A percentile compares a stretch with the other conserved stretches of the same genome.
Conservation (phyloP, 2,113 vertebrate genomes). For the Vombatus ursinus region DNA sequence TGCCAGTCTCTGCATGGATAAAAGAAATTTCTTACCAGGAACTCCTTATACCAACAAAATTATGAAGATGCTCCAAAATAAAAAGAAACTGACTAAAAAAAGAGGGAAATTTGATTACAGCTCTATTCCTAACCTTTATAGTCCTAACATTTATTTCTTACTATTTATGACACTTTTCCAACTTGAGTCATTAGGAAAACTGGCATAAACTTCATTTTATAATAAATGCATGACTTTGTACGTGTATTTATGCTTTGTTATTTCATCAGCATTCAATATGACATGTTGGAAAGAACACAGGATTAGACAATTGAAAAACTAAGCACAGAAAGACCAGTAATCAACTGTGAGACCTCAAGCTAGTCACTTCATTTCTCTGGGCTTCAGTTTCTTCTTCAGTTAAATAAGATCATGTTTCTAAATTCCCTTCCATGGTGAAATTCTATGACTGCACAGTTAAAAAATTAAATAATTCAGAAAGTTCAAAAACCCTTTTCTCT, state of each 20-base stretch:
- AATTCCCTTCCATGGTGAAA: neutral
- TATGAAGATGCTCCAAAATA: too few species aligned
- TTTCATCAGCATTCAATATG: neutral
- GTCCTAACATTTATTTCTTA: constrained; percentile 17
- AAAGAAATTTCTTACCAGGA: too few species aligned
- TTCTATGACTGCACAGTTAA: neutral
- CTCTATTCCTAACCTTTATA: constrained; percentile 1
- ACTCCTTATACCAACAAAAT: too few species aligned
- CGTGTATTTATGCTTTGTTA: neutral
- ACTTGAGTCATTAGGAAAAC: neutral
- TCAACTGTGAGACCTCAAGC: too few species aligned
- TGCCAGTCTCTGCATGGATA: too few species aligned
- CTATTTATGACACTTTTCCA: constrained; percentile 63
- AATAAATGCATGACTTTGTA: neutral
- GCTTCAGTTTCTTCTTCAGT: neutral
- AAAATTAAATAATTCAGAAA: constrained; percentile 23
- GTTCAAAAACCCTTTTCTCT: neutral
- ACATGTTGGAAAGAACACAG: too few species aligned
- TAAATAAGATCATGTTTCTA: neutral
- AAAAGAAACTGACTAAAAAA: constrained; percentile 27
- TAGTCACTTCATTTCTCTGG: too few species aligned
- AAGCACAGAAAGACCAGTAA: too few species aligned
- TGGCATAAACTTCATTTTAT: constrained; percentile 19
- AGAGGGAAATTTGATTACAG: constrained; percentile 17
- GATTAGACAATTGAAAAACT: too few species aligned